Percentiles rank a stretch among this genome's conserved stretches.
phyloP scores from a whole-genome alignment of 2,888 invertebrate genomes.

The Artemia sp. region DNA sequence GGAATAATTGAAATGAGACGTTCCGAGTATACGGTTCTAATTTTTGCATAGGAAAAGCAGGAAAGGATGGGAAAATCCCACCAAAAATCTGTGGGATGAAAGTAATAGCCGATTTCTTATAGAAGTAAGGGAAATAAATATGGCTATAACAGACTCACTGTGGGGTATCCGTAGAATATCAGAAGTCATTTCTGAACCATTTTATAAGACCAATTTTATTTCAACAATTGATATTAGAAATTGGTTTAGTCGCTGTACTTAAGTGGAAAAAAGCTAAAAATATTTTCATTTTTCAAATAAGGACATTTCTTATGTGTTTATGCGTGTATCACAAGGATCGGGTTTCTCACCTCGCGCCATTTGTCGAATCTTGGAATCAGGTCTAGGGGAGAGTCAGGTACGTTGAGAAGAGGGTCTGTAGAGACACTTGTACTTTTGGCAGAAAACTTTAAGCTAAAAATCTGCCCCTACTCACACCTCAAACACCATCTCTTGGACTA shows the following conservation, averaged over 20 bases:
- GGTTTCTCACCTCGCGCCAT: not conserved
- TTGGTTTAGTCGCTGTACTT: not conserved
- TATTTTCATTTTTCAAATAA: not conserved
- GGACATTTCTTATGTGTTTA: not conserved
- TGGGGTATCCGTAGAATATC: not conserved
- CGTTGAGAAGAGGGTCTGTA: too few species aligned
- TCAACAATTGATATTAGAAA: not conserved
- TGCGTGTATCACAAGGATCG: not conserved
- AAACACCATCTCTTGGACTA: too few species aligned
- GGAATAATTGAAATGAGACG: too few species aligned
- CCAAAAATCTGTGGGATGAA: not conserved
- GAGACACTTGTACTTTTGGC: too few species aligned
- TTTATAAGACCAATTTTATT: not conserved
- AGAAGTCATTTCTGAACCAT: not conserved
- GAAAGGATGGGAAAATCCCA: not conserved
- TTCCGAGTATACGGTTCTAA: too few species aligned
- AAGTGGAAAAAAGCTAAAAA: not conserved
- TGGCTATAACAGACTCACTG: not conserved
- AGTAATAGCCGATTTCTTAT: not conserved
- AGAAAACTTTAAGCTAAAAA: too few species aligned
- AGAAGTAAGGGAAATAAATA: not conserved
- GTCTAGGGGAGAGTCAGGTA: too few species aligned
- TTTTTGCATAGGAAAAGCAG: not conserved
- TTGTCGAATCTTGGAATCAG: not conserved
- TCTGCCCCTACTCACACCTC: too few species aligned